phyloP scores from a whole-genome alignment of 2,888 invertebrate species.

The Pegoplata infirma region DNA sequence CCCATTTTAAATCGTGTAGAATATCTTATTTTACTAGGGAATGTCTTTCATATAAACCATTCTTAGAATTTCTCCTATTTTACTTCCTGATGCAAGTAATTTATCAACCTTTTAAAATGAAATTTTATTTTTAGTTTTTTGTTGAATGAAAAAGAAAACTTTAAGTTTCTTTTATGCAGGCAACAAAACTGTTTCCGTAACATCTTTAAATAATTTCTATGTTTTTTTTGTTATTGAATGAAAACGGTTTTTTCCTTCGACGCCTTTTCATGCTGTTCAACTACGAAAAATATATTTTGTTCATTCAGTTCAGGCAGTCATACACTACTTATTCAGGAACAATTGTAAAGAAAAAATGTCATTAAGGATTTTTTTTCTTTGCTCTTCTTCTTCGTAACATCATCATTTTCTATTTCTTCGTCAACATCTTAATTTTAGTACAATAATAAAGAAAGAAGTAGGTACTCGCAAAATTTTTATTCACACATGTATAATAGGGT shows the following conservation, averaged over 20 bases:
- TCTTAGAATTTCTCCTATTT: no score
- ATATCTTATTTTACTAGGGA: no score
- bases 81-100: not conserved
- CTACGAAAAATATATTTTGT: slow-evolving; percentile 2
- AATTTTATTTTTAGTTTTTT: not conserved
- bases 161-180: not conserved
- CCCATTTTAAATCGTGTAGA: no score
- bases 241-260: not conserved
- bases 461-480: not conserved
- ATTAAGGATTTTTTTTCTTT: not conserved
- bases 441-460: not conserved
- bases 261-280: not conserved
- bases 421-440: not conserved
- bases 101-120: not conserved
- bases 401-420: not conserved
- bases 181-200: not conserved
- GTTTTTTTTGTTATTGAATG: no score
- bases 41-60: no score
- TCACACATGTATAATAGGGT: no score
- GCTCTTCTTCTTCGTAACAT: not conserved
- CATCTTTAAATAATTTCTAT: not conserved
- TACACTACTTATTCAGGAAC: slow-evolving; percentile 23
- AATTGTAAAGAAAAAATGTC: slow-evolving; percentile 22
- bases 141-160: not conserved
- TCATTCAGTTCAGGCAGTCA: slow-evolving; percentile 26